Base-by-base conservation (phyloP, 2,888 invertebrate species). In the Siphlonurus alternatus region DNA sequence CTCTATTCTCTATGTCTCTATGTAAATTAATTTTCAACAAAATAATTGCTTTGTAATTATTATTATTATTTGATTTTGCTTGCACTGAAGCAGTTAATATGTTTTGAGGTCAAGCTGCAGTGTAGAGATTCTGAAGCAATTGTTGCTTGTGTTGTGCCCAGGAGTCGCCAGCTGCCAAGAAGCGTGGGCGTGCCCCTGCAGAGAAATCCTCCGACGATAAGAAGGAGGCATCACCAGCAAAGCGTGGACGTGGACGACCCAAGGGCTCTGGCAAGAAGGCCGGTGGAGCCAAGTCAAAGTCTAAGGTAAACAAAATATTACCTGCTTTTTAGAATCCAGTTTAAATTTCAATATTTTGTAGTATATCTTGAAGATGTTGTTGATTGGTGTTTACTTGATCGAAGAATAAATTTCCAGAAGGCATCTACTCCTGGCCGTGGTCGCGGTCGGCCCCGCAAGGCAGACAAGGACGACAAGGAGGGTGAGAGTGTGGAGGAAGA, bases 201-300 rank as follows among this genome's bases (percentile, higher is more conserved):
- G 70, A 70, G 67, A 70, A 69, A 53, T 69, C 69, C 19, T 67
- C 67, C 10, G 70, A 69, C 24, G 71, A 71, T 23, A 67, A 69
- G 23, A 73, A 71, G 63, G 72, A 70, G 22, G 71, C 72, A 25
- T 70, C 73, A 2, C 78, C 80, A 54, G 78, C 76, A 23, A 81
- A 81, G 70, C 72, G 80, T 63, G 81, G 81, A 10, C 76, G 81
- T 54, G 81, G 81, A 59, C 74, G 81, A 66, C 81, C 81, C 25
- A 81, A 81, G 70, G 81, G 80, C 23, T 75, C 78, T 62, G 77
- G 76, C 60, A 80, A 79, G 72, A 80, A 78, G 73, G 72, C 74
- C 22, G 71, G 72, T 59, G 70, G 71, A 18, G n/a, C n/a, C n/a
- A 76, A 76, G 70, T 70, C 76, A 15, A 77, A 78, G 70, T 72